phyloP scores from a whole-genome alignment of 2,888 invertebrate genomes.

The Synergus japonicus region DNA sequence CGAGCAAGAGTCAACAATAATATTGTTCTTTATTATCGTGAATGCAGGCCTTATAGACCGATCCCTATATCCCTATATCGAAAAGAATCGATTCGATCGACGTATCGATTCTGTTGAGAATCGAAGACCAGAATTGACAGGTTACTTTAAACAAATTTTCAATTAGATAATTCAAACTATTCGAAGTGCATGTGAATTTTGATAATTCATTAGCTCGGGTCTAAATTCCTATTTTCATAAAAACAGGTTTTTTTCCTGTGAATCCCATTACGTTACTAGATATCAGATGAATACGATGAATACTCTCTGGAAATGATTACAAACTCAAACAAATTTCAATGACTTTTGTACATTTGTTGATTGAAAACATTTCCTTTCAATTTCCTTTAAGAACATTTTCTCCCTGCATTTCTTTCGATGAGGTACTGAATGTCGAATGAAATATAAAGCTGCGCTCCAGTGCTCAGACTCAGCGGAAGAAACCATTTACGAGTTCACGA shows the following conservation, averaged over 20 bases:
- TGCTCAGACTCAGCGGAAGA: not conserved
- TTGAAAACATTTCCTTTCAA: constrained; percentile 9
- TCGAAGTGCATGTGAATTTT: too few relatives aligned
- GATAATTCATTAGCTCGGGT: too few relatives aligned
- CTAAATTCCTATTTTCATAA: too few relatives aligned
- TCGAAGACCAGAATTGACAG: too few relatives aligned
- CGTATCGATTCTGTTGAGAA: too few relatives aligned
- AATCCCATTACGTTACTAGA: too few relatives aligned
- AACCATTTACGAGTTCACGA: constrained; percentile 21
- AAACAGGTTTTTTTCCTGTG: too few relatives aligned
- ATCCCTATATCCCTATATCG: too few relatives aligned
- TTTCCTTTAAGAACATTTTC: not conserved
- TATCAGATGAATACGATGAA: not conserved
- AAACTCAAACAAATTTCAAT: not conserved
- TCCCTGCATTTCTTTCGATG: not conserved
- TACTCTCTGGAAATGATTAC: not conserved
- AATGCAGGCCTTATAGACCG: not conserved
- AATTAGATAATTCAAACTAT: too few relatives aligned
- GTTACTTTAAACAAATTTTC: too few relatives aligned
- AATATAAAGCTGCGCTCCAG: not conserved
- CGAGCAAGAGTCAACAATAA: not conserved
- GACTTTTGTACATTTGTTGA: constrained; percentile 8
- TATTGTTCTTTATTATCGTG: constrained; percentile 7
- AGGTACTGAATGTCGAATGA: not conserved
- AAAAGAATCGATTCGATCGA: too few relatives aligned